Evolutionary conservation across 2,113 vertebrate genomes (phyloP).

Genomic region (Otis tarda): DNA sequence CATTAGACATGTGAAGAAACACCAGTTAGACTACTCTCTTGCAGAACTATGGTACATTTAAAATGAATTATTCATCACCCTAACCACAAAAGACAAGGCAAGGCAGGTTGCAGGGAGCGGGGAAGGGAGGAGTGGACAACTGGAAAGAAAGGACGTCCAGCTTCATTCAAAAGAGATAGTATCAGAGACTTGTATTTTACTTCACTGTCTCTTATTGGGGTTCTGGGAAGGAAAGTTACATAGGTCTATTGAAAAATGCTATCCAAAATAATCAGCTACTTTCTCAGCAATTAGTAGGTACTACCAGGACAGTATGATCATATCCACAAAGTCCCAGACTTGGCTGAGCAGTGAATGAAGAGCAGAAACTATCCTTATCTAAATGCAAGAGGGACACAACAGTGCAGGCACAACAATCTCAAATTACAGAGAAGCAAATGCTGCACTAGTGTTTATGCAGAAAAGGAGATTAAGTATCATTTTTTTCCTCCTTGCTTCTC

Average conservation of each 20-base stretch:
- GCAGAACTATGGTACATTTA: background rate
- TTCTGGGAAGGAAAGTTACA: background rate
- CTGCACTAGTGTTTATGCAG: background rate
- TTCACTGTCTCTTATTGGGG: background rate
- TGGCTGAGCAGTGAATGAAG: background rate
- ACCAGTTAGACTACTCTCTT: background rate
- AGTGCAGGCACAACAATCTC: background rate
- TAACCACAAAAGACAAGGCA: background rate
- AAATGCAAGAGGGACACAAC: background rate
- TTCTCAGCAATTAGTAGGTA: background rate
- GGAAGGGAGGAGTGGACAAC: too few relatives aligned
- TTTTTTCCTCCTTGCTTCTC: background rate
- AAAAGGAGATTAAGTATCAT: background rate
- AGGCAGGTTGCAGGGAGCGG: fast-evolving
- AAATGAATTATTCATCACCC: background rate
- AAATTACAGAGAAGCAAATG: background rate
- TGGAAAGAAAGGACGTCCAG: background rate
- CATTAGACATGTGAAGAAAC: background rate
- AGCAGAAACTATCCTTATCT: background rate
- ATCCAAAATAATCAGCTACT: background rate
- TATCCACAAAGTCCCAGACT: background rate
- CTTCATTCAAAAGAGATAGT: background rate
- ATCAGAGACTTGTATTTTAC: background rate
- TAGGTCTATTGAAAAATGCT: background rate
- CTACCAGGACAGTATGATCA: background rate